Evolutionary conservation across 2,797 vertebrate species (phyloP).

Genomic region (Gorsachius magnificus): DNA sequence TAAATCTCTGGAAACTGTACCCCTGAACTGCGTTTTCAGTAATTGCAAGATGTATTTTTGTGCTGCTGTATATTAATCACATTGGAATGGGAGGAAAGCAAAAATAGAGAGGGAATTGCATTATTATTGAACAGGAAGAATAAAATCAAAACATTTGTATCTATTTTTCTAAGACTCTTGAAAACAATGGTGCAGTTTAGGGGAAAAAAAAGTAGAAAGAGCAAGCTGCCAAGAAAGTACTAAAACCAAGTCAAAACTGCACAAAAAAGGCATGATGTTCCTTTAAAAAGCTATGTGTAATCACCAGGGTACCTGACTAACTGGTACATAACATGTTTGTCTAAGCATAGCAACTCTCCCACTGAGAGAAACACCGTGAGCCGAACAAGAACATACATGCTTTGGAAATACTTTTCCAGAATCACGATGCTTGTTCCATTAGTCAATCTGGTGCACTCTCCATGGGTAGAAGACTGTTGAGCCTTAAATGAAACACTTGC

Average conservation of each 20-base stretch:
- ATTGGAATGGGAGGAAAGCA: neutral
- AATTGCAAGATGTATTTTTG: slow-evolving; percentile 32
- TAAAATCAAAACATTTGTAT: neutral
- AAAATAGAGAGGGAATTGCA: neutral
- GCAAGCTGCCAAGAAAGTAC: neutral
- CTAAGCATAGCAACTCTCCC: neutral
- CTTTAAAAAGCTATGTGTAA: slow-evolving; percentile 20
- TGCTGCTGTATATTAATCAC: neutral
- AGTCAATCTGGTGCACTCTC: neutral
- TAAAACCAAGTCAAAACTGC: neutral
- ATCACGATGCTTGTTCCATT: slow-evolving; percentile 8
- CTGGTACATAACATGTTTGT: neutral
- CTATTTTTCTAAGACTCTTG: neutral
- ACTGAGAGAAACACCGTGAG: neutral
- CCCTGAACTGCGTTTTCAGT: neutral
- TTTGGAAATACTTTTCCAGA: slow-evolving; percentile 26
- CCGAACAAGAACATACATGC: slow-evolving; percentile 52
- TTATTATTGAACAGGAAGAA: neutral
- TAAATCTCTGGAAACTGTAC: neutral
- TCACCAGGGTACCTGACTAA: slow-evolving; percentile 32
- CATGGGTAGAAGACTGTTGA: neutral
- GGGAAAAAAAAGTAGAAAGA: neutral
- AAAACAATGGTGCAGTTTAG: neutral
- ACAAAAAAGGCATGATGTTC: neutral
- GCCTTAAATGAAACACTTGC: slow-evolving; percentile 1